phyloP scores from a whole-genome alignment of 1,140 invertebrate species.

The Agrypnia vestita region DNA sequence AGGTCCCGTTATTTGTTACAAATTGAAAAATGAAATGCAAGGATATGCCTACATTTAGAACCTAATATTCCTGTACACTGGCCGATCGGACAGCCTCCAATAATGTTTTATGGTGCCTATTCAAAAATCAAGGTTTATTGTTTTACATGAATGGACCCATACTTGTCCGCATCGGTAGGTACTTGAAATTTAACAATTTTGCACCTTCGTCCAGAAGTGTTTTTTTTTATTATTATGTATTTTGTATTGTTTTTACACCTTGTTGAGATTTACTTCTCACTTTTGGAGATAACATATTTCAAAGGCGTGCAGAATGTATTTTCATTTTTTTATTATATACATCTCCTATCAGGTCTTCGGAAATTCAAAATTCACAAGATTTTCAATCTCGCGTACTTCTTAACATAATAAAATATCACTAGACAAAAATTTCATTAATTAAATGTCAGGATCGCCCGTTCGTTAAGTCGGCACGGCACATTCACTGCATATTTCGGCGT shows the following conservation, averaged over 20 bases:
- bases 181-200: conserved; percentile 38
- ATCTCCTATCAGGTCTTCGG: background rate
- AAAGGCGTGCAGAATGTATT: background rate
- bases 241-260: conserved; percentile 42
- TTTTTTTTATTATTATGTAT: conserved; percentile 4
- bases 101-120: conserved; percentile 38
- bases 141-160: conserved; percentile 27
- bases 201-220: conserved; percentile 14
- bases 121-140: conserved; percentile 22
- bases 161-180: background rate
- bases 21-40: background rate
- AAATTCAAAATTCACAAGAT: no score
- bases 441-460: no score
- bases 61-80: background rate
- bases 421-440: no score
- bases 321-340: background rate
- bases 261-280: conserved; percentile 37
- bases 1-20: background rate
- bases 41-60: background rate
- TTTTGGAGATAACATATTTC: conserved; percentile 22
- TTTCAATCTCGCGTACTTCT: no score
- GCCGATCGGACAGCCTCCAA: conserved; percentile 33
- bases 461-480: no score
- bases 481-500: no score
- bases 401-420: no score